Base-by-base conservation (phyloP, 2,888 invertebrate species). In the Polydesmus complanatus region DNA sequence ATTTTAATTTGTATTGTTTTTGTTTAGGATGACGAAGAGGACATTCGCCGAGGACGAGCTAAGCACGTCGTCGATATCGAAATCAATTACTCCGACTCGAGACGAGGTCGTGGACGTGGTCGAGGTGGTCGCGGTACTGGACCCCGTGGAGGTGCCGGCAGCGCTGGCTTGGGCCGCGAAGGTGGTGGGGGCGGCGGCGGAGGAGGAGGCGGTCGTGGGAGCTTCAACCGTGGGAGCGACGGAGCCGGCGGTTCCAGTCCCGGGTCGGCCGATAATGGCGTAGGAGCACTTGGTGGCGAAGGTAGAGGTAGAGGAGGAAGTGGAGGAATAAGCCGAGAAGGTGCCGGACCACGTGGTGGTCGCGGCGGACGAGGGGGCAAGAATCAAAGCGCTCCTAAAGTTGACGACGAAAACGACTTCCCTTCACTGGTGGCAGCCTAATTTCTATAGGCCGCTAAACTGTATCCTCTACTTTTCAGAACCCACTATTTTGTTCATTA, bases 371-470 rank as follows among this genome's bases (percentile, higher is more conserved):
- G 56, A 19, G 21, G 56, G 2, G 48, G 48, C 23, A 61, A 63
- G 49, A 61, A 52, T 49, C 63, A 61, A 48, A 62, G 62, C 54
- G 74, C 74, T 60, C 91, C 93, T 22, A 91, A 92, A 76, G 91
- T 95, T 67, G 92, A 93, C 74, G 93, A 94, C 78, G 92, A 91
- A 80, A 86, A 86, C 76, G 93, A 93, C 78, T 94, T 95, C 78
- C 94, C 94, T 69, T 89, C 90, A 73, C 82, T 94, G 74, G 88
- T 89, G 25, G 62, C 65, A 47, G 61, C 61, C 51, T 63, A 57
- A 54, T 47, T 18, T n/a, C n/a, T n/a, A 37, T 14, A 37, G 37
- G 37, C 37, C 8, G 14, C 14, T 37, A 37, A 37, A 37, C 14
- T 37, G 8, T 5, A 8, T 37, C n/a, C n/a, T n/a, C n/a, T n/a